Percentiles rank a stretch among this genome's conserved stretches.
Evolutionary conservation across 2,113 vertebrate species (phyloP).

Genomic region (Lipophrys pholis): DNA sequence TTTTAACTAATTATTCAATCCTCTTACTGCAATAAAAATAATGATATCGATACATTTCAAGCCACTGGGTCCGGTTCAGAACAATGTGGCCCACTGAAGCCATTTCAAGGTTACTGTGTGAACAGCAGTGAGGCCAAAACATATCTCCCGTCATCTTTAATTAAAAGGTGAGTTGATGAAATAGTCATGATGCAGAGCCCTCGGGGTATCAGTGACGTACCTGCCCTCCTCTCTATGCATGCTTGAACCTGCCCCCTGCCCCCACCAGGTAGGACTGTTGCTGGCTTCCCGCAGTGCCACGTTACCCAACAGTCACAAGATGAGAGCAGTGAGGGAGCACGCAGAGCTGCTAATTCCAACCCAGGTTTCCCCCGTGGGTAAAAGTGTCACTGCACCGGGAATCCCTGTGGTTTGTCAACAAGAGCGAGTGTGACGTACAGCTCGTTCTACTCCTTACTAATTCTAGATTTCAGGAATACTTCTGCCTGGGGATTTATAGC

Average conservation of each 20-base stretch:
- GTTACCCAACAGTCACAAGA: conserved; percentile 18
- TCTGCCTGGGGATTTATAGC: conserved; percentile 20
- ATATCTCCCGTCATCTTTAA: conserved; percentile 55
- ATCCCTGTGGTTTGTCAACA: conserved; percentile 26
- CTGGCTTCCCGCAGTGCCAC: not conserved
- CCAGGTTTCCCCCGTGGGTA: conserved; percentile 3
- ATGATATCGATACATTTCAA: not conserved
- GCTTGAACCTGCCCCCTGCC: not conserved
- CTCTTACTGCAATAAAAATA: conserved; percentile 1
- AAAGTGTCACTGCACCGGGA: conserved; percentile 1
- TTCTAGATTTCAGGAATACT: conserved; percentile 7
- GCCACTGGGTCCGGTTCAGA: conserved; percentile 16
- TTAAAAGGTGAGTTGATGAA: conserved; percentile 61
- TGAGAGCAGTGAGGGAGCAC: conserved; percentile 20
- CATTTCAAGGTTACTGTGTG: conserved; percentile 61
- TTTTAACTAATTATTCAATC: not conserved
- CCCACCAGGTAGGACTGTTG: not conserved
- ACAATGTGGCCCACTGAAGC: conserved; percentile 42
- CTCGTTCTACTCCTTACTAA: not conserved
- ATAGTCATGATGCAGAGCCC: conserved; percentile 36
- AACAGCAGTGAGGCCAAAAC: conserved; percentile 28
- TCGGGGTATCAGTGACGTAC: not conserved
- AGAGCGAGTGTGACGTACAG: conserved; percentile 2
- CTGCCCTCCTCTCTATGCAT: not conserved
- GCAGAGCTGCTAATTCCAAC: conserved; percentile 32